Evolutionary conservation across 1,140 invertebrate species (phyloP), one percentile per base, ranked within the genome.

Genomic region (Reticulitermes speratus): DNA sequence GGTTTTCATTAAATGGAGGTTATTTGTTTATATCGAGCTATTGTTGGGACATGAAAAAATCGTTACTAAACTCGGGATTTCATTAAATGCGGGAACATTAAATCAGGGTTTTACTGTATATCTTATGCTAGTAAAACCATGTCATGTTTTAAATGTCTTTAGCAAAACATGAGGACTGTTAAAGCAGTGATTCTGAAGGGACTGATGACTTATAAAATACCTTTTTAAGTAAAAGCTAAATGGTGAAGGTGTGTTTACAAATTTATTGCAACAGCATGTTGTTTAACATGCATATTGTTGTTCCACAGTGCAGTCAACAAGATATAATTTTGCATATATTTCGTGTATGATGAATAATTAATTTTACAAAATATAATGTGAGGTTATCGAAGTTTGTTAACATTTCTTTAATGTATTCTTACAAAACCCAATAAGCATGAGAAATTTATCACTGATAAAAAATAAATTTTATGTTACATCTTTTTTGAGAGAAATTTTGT

Each of bases 111-210:
- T n/a, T n/a, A n/a, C n/a, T n/a, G n/a, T n/a, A 75, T 75, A 75
- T 30, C 25, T 30, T 30, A 6, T 75, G 65, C 7, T 75, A 75
- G 65, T 75, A 25, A 25, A 75, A 16, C 14, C 14, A 2, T 59
- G 65, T 75, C 65, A 75, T 75, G n/a, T 75, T 75, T 75, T 75
- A 75, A 75, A 14, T 75, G n/a, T 75, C n/a, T 75, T 75, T 75
- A 75, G 65, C 59, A 21, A 65, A 2, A 21, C 59, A 7, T 65
- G 25, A 23, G 59, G 59, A 65, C 59, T 19, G 21, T 65, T 65
- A 19, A 65, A 65, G 59, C 59, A 65, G 21, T 19, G 8, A 19
- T 65, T 65, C 7, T 23, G 8, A 12, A n/a, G 21, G 45, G 9
- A 55, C 52, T 16, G 16, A 55, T 19, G 19, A 75, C 6, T 12